Conservation (phyloP, 1,140 invertebrate genomes). For the Ceratosolen solmsi region DNA sequence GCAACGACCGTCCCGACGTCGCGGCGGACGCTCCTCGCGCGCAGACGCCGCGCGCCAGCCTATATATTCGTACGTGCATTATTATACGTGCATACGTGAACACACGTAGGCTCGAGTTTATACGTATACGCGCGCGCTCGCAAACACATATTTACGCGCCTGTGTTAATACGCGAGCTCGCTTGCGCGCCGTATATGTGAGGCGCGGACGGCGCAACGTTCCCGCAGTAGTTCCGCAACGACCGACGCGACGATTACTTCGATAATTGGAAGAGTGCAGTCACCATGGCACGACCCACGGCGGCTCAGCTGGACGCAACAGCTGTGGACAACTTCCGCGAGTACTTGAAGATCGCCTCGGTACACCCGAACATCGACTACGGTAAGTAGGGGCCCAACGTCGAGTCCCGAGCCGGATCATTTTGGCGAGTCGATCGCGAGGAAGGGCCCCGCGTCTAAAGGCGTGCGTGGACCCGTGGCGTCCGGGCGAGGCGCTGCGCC, state of each 20-base stretch:
- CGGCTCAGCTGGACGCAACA: slow-evolving; percentile 71
- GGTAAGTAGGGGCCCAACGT: slow-evolving; percentile 74
- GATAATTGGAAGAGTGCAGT: neutral
- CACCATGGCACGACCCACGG: slow-evolving; percentile 49
- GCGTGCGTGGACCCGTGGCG: neutral
- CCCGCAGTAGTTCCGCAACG: neutral
- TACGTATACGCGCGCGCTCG: no score
- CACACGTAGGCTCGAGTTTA: no score
- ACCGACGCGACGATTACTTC: neutral
- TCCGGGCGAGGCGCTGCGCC: neutral
- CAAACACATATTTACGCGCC: no score
- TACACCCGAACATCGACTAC: slow-evolving; percentile 88
- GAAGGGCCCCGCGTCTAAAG: no score
- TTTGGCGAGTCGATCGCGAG: neutral
- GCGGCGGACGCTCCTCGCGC: neutral
- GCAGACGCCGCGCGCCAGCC: neutral
- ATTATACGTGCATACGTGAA: neutral
- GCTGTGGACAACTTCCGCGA: slow-evolving; percentile 85
- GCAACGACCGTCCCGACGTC: neutral
- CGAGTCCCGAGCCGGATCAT: neutral
- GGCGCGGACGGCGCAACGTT: neutral
- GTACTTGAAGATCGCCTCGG: slow-evolving; percentile 86
- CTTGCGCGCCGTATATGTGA: neutral
- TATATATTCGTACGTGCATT: neutral
- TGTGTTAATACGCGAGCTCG: no score